Conservation (phyloP, 2,888 invertebrate genomes). For the Chaetogeoica ovagalla region DNA sequence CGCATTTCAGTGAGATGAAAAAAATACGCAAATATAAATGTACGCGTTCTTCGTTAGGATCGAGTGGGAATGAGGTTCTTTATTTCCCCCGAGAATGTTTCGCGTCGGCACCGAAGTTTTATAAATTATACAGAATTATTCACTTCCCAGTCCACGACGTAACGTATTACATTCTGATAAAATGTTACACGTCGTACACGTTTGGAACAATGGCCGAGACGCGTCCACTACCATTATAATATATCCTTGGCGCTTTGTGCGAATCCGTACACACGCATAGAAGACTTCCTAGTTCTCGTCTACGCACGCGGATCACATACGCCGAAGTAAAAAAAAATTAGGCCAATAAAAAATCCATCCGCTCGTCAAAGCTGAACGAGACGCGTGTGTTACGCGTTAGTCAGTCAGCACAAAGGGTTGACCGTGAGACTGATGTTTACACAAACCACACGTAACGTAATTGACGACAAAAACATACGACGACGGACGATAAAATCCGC, state of each 20-base stretch:
- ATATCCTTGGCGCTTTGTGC: constrained; percentile 44
- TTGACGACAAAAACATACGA: background rate
- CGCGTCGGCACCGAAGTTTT: no score
- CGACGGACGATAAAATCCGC: background rate
- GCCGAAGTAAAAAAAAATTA: background rate
- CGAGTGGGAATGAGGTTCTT: no score
- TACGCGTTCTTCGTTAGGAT: no score
- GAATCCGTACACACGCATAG: background rate
- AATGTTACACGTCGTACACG: no score
- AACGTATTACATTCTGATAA: background rate
- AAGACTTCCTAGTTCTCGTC: constrained; percentile 27
- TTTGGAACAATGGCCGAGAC: constrained; percentile 23
- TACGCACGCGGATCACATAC: no score
- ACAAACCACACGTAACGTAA: background rate
- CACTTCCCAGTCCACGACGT: background rate
- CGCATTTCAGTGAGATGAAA: no score
- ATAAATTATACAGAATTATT: no score
- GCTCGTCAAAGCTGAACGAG: constrained; percentile 35
- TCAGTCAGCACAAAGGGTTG: constrained; percentile 37
- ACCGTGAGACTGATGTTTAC: constrained; percentile 33
- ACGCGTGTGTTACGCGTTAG: background rate
- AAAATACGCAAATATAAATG: no score
- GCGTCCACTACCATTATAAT: background rate
- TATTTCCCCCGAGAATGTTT: no score
- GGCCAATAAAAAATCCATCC: constrained; percentile 43